Evolutionary conservation across 2,888 invertebrate genomes (phyloP).

Genomic region (Ischnura elegans): DNA sequence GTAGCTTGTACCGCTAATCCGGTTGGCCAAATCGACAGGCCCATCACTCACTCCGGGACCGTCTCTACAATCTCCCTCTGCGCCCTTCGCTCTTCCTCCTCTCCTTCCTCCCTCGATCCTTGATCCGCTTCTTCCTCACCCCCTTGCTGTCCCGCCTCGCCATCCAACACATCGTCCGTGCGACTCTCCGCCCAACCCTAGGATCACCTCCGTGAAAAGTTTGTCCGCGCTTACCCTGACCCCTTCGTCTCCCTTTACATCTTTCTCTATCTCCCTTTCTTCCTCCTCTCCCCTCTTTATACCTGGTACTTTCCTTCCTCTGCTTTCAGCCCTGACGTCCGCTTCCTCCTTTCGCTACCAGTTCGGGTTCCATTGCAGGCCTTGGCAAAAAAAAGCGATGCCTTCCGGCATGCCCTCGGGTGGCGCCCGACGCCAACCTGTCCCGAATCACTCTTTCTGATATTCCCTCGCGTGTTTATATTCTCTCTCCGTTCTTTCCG

Average conservation of each 20-base stretch:
- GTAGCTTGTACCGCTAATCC: conserved; percentile 64
- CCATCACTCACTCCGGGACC: conserved; percentile 60
- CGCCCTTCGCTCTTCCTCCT: not conserved
- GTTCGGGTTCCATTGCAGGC: not conserved
- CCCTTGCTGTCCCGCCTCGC: not conserved
- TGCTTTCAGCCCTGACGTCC: not conserved
- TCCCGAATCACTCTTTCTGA: not conserved
- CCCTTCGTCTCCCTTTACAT: not conserved
- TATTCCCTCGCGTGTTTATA: not conserved
- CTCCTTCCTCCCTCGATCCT: not conserved
- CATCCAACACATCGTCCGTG: not conserved
- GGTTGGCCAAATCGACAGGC: conserved; percentile 64
- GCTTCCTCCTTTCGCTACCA: not conserved
- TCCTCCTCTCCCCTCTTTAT: not conserved
- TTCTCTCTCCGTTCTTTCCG: not conserved
- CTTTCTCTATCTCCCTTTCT: not conserved
- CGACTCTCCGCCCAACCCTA: not conserved
- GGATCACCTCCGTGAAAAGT: conserved; percentile 5
- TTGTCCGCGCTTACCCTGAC: not conserved
- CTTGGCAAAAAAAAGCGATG: not conserved
- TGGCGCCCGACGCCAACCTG: not conserved
- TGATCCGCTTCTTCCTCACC: not conserved
- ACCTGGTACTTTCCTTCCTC: too few relatives aligned
- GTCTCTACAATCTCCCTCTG: conserved; percentile 51
- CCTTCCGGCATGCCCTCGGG: not conserved